Conservation (phyloP, 92 coral and sea anemone genomes). For the Phenganax subtilis region DNA sequence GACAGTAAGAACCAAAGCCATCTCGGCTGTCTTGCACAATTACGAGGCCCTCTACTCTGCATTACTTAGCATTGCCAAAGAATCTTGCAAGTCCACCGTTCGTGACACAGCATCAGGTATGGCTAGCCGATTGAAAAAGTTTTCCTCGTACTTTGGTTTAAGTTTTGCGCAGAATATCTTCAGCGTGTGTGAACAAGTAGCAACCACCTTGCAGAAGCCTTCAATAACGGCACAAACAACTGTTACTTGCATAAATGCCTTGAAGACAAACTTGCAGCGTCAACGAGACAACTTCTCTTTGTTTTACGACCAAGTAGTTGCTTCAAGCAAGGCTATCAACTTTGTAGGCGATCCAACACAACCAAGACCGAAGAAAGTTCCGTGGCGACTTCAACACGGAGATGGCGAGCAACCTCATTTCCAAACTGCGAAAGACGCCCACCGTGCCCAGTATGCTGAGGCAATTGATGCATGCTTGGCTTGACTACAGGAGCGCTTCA, state of each 20-base stretch:
- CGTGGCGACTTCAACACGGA: slow-evolving; percentile 22
- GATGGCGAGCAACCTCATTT: slow-evolving; percentile 13
- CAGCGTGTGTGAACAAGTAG: slow-evolving; percentile 32
- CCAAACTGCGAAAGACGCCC: slow-evolving; percentile 6
- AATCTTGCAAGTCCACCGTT: slow-evolving; percentile 28
- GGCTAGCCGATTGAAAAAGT: slow-evolving; percentile 4
- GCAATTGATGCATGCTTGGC: slow-evolving; percentile 15
- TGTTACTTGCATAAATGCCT: slow-evolving; percentile 20
- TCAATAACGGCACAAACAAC: slow-evolving; percentile 32
- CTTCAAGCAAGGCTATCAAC: slow-evolving; percentile 5
- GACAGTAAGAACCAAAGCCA: slow-evolving; percentile 35
- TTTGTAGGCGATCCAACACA: slow-evolving; percentile 12
- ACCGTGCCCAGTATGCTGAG: slow-evolving; percentile 17
- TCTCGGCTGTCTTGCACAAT: slow-evolving; percentile 13
- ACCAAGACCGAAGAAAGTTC: neutral
- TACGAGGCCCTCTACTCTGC: slow-evolving; percentile 20
- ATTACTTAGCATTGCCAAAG: slow-evolving; percentile 33
- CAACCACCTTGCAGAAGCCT: slow-evolving; percentile 25
- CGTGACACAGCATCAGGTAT: slow-evolving; percentile 24
- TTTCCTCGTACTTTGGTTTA: slow-evolving; percentile 27
- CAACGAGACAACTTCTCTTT: slow-evolving; percentile 20
- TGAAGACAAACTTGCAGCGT: slow-evolving; percentile 21
- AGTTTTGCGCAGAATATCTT: slow-evolving; percentile 35
- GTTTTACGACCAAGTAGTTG: slow-evolving; percentile 13
- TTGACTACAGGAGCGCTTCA: slow-evolving; percentile 16